Percentiles rank a stretch among this genome's conserved stretches.
phyloP scores from a whole-genome alignment of 2,113 vertebrate species.

The Tragelaphus buxtoni region DNA sequence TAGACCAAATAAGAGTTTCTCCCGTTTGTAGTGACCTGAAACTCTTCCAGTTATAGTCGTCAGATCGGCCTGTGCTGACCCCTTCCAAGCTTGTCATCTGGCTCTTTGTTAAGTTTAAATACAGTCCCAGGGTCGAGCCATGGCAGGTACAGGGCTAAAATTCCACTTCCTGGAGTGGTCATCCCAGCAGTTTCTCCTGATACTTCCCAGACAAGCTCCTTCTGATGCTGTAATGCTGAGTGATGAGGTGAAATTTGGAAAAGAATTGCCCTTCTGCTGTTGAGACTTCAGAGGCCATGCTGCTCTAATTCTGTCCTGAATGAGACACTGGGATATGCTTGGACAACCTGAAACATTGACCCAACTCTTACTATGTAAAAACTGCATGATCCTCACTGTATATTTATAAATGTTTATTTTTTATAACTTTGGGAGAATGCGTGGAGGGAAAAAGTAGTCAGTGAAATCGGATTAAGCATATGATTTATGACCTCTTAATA shows the following conservation, averaged over 20 bases:
- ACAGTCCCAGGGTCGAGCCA: background rate
- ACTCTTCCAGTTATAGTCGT: background rate
- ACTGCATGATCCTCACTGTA: background rate
- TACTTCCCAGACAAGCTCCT: background rate
- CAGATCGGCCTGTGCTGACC: background rate
- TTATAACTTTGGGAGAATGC: constrained; percentile 40
- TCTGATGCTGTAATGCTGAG: rapidly evolving
- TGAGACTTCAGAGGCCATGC: background rate
- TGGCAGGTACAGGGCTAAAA: background rate
- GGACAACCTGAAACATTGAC: background rate
- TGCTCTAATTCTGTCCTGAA: background rate
- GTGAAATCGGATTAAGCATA: background rate
- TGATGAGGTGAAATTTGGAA: background rate
- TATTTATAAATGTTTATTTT: constrained; percentile 67
- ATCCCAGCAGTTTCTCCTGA: background rate
- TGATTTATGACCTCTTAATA: constrained; percentile 14
- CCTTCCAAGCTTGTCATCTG: background rate
- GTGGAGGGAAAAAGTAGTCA: background rate
- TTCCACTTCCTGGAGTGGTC: rapidly evolving
- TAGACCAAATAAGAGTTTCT: background rate
- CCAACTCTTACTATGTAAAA: background rate
- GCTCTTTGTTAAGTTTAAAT: background rate
- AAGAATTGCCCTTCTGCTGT: background rate
- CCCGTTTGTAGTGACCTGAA: background rate
- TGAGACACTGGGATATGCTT: background rate